phyloP scores from a whole-genome alignment of 2,888 invertebrate species.

The Deroplatys truncata region DNA sequence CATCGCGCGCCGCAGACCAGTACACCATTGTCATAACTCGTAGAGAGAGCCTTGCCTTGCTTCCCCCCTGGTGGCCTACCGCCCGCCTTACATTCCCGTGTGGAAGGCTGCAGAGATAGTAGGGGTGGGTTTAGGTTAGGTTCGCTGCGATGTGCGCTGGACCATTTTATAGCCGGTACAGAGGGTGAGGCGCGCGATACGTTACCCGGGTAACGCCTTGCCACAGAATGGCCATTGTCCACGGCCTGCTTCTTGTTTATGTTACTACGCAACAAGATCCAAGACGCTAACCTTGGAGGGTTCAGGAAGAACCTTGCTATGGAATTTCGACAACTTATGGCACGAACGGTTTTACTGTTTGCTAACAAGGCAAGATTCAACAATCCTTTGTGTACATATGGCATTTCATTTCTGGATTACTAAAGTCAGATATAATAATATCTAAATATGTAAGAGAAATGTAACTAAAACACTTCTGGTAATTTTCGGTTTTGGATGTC shows the following conservation, averaged over 20 bases:
- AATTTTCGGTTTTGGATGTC: no score
- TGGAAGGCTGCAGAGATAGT: neutral
- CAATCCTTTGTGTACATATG: no score
- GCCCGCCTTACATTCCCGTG: constrained; percentile 5
- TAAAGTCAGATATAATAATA: no score
- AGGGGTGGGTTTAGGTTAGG: constrained; percentile 2
- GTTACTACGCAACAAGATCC: neutral
- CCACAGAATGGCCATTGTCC: constrained; percentile 26
- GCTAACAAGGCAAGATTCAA: no score
- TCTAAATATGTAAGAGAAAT: no score
- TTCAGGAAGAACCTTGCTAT: neutral
- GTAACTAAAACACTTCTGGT: no score
- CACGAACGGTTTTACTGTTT: no score
- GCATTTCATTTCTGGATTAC: no score
- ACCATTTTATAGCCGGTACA: constrained; percentile 19
- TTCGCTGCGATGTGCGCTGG: constrained; percentile 11
- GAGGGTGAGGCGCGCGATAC: neutral
- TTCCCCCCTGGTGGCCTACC: constrained; percentile 7
- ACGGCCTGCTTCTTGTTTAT: constrained; percentile 12
- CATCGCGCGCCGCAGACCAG: neutral
- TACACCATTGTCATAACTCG: constrained; percentile 11
- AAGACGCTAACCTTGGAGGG: neutral
- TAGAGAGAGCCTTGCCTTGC: neutral
- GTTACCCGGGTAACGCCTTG: constrained; percentile 23
- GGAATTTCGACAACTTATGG: no score